These are phyloP conservation scores for Palythoa grandis DNA, from an alignment of 92 coral and sea anemone genomes.

Conservation along the genomic window DNA sequence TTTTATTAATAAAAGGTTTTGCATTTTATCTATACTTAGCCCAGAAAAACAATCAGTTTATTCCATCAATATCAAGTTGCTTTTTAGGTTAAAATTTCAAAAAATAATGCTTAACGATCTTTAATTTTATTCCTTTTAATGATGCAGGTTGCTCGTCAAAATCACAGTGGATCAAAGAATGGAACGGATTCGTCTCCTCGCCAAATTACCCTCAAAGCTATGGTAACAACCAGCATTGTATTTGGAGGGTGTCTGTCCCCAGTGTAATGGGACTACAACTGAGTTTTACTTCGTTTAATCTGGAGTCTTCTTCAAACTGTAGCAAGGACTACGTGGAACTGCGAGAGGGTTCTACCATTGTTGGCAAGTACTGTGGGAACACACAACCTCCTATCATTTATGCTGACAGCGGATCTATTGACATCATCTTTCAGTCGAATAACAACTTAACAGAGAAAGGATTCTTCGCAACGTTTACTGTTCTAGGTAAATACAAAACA, in stretches of 20 bases:
- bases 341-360: neutral
- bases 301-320: neutral
- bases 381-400: neutral
- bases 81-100: neutral
- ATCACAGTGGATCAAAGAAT: neutral
- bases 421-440: neutral
- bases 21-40: too few relatives aligned
- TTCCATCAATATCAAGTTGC: too few relatives aligned
- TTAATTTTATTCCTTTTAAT: neutral
- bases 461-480: conserved; percentile 10
- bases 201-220: conserved; percentile 9
- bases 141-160: neutral
- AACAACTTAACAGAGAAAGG: neutral
- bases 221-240: neutral
- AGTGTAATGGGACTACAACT: conserved; percentile 16
- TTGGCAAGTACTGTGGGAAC: conserved; percentile 11
- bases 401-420: conserved; percentile 13
- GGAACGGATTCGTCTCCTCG: neutral
- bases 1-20: too few relatives aligned
- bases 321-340: conserved; percentile 17
- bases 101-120: neutral
- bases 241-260: conserved; percentile 18
- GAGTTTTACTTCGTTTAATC: neutral
- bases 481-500: neutral
- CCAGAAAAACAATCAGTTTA: too few relatives aligned